Conservation (phyloP, 1,140 invertebrate genomes). For the Formica exsecta region DNA sequence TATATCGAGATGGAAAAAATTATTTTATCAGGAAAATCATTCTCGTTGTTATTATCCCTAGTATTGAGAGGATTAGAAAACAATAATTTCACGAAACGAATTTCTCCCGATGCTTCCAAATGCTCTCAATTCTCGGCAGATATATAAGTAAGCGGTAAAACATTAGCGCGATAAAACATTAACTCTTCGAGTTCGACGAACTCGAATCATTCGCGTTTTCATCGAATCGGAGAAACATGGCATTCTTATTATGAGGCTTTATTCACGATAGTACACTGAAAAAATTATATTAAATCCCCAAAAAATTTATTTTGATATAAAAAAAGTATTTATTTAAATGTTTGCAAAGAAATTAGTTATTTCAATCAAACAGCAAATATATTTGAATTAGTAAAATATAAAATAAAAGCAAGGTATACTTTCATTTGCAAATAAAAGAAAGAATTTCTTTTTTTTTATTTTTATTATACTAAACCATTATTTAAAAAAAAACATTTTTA, state of each 20-base stretch:
- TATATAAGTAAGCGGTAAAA: background rate
- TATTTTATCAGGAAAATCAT: background rate
- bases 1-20: too few relatives aligned
- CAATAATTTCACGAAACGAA: background rate
- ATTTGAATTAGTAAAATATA: too few relatives aligned
- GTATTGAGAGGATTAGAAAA: background rate
- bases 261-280: conserved; percentile 20
- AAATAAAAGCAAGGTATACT: too few relatives aligned
- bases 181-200: conserved; percentile 41
- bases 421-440: too few relatives aligned
- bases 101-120: background rate
- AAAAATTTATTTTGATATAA: too few relatives aligned
- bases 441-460: too few relatives aligned
- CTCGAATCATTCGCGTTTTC: conserved; percentile 13
- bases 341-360: too few relatives aligned
- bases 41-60: background rate
- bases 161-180: conserved; percentile 16
- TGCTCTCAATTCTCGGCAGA: background rate
- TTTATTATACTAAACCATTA: too few relatives aligned
- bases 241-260: conserved; percentile 9
- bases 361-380: too few relatives aligned
- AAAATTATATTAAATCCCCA: too few relatives aligned
- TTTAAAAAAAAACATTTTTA: too few relatives aligned
- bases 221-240: conserved; percentile 36
- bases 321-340: too few relatives aligned